Percentiles rank a stretch among this genome's conserved stretches.
Evolutionary conservation across 2,888 invertebrate genomes (phyloP).

Genomic region (Celastrina argiolus): DNA sequence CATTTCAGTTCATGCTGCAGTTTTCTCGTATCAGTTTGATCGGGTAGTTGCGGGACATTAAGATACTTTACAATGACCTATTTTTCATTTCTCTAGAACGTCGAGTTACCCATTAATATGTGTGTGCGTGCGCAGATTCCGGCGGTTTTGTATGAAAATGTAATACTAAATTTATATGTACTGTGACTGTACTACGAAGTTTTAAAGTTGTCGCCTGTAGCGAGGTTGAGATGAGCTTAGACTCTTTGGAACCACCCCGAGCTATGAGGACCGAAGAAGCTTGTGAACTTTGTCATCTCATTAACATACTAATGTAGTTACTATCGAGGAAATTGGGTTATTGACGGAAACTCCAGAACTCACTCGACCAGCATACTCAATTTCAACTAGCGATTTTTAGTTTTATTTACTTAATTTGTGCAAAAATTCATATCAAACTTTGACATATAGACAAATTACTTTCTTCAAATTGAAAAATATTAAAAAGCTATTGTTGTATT

Average conservation of each 20-base stretch:
- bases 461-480: not conserved
- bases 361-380: not conserved
- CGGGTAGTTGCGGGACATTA: too few species aligned
- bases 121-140: too few species aligned
- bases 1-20: too few species aligned
- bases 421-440: not conserved
- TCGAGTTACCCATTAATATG: too few species aligned
- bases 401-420: not conserved
- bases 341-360: not conserved
- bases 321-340: constrained; percentile 3
- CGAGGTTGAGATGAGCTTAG: too few species aligned
- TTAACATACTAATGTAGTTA: constrained; percentile 6
- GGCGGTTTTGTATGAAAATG: too few species aligned
- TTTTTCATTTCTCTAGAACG: too few species aligned
- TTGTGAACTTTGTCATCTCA: constrained; percentile 6
- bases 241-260: not conserved
- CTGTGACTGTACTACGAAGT: too few species aligned
- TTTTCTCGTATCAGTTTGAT: too few species aligned
- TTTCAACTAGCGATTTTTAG: not conserved
- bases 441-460: not conserved
- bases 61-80: too few species aligned
- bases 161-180: too few species aligned
- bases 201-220: too few species aligned
- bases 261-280: not conserved
- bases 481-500: not conserved